Evolutionary conservation across 2,797 vertebrate genomes (phyloP).

Genomic region (Diplodus sargus): DNA sequence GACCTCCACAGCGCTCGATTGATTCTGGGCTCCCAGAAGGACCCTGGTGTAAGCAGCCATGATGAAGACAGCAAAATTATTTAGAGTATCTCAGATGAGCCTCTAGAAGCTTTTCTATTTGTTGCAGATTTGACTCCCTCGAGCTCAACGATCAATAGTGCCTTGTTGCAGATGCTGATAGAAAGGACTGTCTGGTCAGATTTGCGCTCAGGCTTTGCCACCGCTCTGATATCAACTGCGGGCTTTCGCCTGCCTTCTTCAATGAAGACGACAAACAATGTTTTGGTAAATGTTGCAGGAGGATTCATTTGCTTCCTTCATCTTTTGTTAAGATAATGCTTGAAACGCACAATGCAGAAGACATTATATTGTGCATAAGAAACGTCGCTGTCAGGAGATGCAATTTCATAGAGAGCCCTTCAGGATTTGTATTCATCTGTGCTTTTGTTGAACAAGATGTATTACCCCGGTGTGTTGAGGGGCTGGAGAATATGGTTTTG

Average conservation of each 20-base stretch:
- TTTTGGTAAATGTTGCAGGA: conserved; percentile 52
- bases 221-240: conserved; percentile 43
- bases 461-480: conserved; percentile 58
- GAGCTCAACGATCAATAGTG: conserved; percentile 69
- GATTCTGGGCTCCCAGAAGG: conserved; percentile 70
- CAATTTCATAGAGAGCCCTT: conserved; percentile 59
- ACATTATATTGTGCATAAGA: conserved; percentile 29
- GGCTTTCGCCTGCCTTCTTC: conserved; percentile 41
- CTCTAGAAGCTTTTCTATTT: conserved; percentile 66
- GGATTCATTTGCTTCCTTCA: conserved; percentile 43
- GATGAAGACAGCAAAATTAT: conserved; percentile 82
- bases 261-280: conserved; percentile 45
- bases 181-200: conserved; percentile 55
- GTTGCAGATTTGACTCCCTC: conserved; percentile 72
- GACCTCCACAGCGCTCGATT: conserved; percentile 67
- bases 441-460: conserved; percentile 60
- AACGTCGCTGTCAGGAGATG: conserved; percentile 32
- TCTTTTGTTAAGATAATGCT: conserved; percentile 56
- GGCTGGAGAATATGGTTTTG: conserved; percentile 50
- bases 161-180: conserved; percentile 63
- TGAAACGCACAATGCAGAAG: conserved; percentile 37
- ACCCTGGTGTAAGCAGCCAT: conserved; percentile 64
- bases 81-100: conserved; percentile 73
- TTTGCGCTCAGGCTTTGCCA: conserved; percentile 48
- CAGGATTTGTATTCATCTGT: conserved; percentile 68